Evolutionary conservation across 2,888 invertebrate genomes (phyloP).

Genomic region (Beris morrisii): DNA sequence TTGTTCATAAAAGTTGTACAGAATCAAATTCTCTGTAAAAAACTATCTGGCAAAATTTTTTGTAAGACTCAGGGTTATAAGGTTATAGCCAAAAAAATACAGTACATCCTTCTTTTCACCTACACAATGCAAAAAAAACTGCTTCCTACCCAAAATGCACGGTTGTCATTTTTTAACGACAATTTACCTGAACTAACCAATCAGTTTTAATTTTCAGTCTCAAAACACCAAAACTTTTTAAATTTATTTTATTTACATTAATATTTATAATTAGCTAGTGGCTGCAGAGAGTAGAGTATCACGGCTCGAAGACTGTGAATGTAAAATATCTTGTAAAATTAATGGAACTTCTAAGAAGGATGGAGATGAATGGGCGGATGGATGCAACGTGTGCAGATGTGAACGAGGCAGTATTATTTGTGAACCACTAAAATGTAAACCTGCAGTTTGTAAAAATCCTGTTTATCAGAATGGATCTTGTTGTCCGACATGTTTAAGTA

Average conservation of each 20-base stretch:
- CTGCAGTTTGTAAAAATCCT: constrained; percentile 78
- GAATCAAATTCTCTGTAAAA: too few species aligned
- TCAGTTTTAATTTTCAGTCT: constrained; percentile 4
- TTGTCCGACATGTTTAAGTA: constrained; percentile 85
- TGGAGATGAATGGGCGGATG: constrained; percentile 81
- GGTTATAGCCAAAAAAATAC: too few species aligned
- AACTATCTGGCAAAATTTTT: too few species aligned
- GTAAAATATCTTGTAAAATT: constrained; percentile 82
- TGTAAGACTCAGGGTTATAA: too few species aligned
- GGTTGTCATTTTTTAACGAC: too few species aligned
- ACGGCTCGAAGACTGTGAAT: constrained; percentile 86
- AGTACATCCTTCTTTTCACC: too few species aligned
- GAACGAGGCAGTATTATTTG: constrained; percentile 87
- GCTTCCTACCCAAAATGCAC: too few species aligned
- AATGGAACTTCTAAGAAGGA: constrained; percentile 81
- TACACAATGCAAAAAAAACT: too few species aligned
- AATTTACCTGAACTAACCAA: too few species aligned
- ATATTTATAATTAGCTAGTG: constrained; percentile 64
- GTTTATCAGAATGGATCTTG: constrained; percentile 77
- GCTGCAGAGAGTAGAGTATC: constrained; percentile 70
- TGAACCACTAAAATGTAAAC: constrained; percentile 78
- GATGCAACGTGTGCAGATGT: constrained; percentile 87
- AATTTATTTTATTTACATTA: constrained; percentile 9
- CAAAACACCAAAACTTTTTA: neutral
- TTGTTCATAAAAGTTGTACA: too few species aligned